Base-by-base conservation (phyloP, 1,140 invertebrate genomes). In the Amyelois transitella region DNA sequence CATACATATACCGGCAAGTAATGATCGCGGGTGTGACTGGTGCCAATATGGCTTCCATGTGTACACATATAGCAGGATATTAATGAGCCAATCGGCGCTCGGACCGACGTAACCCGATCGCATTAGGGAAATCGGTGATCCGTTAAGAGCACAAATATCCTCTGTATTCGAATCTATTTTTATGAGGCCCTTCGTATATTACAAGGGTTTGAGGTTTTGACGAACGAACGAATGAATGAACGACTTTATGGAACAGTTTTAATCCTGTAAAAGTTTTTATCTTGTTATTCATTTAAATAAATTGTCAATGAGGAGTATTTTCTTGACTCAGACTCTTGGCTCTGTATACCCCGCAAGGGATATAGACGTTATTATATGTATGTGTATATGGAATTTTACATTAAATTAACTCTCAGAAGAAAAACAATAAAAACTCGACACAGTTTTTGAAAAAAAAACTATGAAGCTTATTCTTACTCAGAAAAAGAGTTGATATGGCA, bases 31-130 rank as follows among this genome's bases (percentile, higher is more conserved):
- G 54, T 48, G 60, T 57, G 51, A 58, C 52, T 47, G 18, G 19
- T 8, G 43, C 55, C 54, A 53, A 62, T 44, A 56, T 44, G 56
- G 53, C 50, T 32, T 55, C 43, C 18, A 55, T 60, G 58, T 72
- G 63, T 69, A 65, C 60, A 72, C 62, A 67, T 70, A 66, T 61
- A 58, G 50, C 69, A 64, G 73, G 73, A 77, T 76, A 80, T 80
- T 80, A 76, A 80, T 77, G 77, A 77, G 72, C 64, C 71, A 76
- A 76, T 77, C 68, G 70, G 54, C 66, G 68, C 62, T 55, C 61
- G 51, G 55, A 47, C 51, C 61, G 50, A 55, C 64, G 64, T 60
- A 69, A 71, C 66, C 66, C 71, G 67, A 69, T 74, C 66, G 60
- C 67, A 72, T 76, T 78, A 76, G 73, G 62, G 59, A 58, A 78